phyloP scores from a whole-genome alignment of 2,888 invertebrate genomes.

The Dicyrtomina minuta region DNA sequence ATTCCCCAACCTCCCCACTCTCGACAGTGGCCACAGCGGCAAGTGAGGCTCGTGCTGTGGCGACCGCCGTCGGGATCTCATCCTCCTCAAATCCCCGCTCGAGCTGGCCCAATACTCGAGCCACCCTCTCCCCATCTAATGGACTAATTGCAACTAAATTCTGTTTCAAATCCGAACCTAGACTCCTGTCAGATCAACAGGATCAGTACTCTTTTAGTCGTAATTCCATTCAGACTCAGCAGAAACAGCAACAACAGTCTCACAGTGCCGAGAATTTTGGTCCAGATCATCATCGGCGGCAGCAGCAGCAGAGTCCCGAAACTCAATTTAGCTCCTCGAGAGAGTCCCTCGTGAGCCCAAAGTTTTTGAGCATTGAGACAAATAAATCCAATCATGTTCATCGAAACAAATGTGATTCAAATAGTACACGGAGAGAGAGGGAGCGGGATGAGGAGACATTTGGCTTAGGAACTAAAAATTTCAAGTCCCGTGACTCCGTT shows the following conservation, averaged over 20 bases:
- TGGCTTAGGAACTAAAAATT: background rate
- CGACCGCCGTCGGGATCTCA: conserved; percentile 23
- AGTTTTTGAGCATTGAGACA: no score
- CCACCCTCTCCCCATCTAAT: conserved; percentile 16
- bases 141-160: conserved; percentile 19
- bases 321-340: no score
- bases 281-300: no score
- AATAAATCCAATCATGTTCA: no score
- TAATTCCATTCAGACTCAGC: background rate
- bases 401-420: conserved; percentile 7
- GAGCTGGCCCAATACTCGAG: conserved; percentile 49
- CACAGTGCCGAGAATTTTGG: conserved; percentile 26
- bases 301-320: no score
- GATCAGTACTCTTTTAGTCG: background rate
- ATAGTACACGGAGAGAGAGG: no score
- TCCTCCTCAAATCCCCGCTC: conserved; percentile 41
- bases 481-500: background rate
- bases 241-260: conserved; percentile 14
- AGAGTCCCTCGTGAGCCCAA: no score
- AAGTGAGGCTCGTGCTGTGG: conserved; percentile 15
- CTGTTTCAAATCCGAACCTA: conserved; percentile 26
- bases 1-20: background rate
- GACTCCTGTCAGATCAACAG: conserved; percentile 12
- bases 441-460: no score
- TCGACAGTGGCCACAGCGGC: conserved; percentile 24